Evolutionary conservation across 2,888 invertebrate genomes (phyloP), one percentile per base, ranked within the genome.

Genomic region (Xestia sexstrigata): DNA sequence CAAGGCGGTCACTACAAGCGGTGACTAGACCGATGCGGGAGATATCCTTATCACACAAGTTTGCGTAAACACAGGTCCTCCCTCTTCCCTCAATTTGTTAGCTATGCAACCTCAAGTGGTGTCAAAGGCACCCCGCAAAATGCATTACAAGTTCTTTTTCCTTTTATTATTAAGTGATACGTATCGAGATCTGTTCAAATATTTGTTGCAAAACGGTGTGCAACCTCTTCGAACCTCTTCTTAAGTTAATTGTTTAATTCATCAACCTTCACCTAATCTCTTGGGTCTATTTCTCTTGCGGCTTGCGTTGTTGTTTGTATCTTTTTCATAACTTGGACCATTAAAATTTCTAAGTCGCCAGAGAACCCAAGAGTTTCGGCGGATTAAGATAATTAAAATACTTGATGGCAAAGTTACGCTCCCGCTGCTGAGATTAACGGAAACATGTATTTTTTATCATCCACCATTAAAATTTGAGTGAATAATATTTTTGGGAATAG

Each of bases 331-430:
- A 86, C 89, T 91, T 92, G 82, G 66, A 81, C 88, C 91, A 85
- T 80, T 81, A 78, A 89, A 89, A 89, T 90, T 89, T 92, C 90
- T 90, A 91, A 93, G 92, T 91, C 90, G 88, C 85, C 76, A 76
- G 79, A 84, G 83, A 87, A 88, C 87, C 87, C 87, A 81, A 84
- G 90, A 93, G 91, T 93, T 93, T 92, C 85, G 85, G 85, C 83
- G 87, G 93, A 93, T 94, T 93, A 93, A 93, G 92, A 93, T 94
- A 93, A 94, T 94, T 94, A 94, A 93, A 94, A 93, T 93, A 93
- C 93, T 94, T 92, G 90, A 92, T 91, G 89, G 89, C 87, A 85
- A 93, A 93, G 92, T 93, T 92, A 88, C 79, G 87, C 76, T 82
- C 79, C 83, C 83, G 90, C 84, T 87, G 88, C 76, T 72, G 78